These are phyloP conservation scores for Oophaga pumilio DNA, from an alignment of 2,113 vertebrate genomes.

Conservation along the genomic window DNA sequence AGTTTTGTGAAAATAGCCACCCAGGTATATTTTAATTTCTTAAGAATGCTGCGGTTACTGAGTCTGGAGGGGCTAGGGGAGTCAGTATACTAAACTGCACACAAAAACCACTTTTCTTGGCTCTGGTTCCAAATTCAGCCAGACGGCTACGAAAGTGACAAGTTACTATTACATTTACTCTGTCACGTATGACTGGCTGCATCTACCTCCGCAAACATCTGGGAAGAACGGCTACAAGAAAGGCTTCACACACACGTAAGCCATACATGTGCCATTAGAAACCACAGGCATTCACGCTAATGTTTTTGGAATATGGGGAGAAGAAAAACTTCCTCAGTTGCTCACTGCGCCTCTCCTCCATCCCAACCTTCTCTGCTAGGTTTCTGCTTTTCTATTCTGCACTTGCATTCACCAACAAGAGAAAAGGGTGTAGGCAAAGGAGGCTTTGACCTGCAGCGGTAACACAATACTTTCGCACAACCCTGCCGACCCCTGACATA, in stretches of 20 bases:
- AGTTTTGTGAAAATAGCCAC: conserved; percentile 25
- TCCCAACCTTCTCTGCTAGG: conserved; percentile 83
- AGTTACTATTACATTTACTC: conserved; percentile 61
- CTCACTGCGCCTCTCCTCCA: conserved; percentile 72
- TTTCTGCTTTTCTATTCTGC: conserved; percentile 77
- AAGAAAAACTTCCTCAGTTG: conserved; percentile 61
- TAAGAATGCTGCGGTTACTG: conserved; percentile 65
- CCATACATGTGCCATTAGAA: neutral
- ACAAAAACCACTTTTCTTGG: conserved; percentile 64
- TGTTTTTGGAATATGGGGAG: conserved; percentile 45
- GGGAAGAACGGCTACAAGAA: conserved; percentile 46
- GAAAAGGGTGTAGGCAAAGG: conserved; percentile 77
- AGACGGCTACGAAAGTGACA: conserved; percentile 60
- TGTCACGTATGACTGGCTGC: conserved; percentile 61
- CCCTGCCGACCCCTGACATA: conserved; percentile 90
- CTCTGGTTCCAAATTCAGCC: conserved; percentile 62
- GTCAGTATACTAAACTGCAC: conserved; percentile 67
- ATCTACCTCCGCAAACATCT: conserved; percentile 51
- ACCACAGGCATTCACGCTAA: neutral
- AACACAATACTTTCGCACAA: conserved; percentile 86
- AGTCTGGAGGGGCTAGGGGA: conserved; percentile 67
- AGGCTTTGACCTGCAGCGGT: conserved; percentile 89
- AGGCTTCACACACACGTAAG: neutral
- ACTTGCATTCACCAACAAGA: conserved; percentile 79
- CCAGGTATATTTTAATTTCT: conserved; percentile 63